phyloP scores from a whole-genome alignment of 1,140 invertebrate species.

The Dryas iulia region DNA sequence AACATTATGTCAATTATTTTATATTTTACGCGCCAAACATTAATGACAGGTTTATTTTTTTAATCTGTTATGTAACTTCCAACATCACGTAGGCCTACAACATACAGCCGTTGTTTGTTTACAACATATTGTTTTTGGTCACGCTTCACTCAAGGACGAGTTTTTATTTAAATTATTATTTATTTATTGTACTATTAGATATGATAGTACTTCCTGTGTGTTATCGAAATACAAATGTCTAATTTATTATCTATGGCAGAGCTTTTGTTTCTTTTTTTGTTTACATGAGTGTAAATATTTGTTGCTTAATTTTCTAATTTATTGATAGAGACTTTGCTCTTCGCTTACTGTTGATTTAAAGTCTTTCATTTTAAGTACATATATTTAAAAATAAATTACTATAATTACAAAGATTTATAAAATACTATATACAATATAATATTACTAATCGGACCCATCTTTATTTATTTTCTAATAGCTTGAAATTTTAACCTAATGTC shows the following conservation, averaged over 20 bases:
- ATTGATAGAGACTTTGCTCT: no score
- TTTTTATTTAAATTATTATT: constrained; percentile 12
- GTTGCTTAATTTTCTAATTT: neutral
- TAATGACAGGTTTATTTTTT: neutral
- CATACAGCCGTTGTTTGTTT: constrained; percentile 12
- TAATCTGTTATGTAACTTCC: neutral
- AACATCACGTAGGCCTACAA: constrained; percentile 25
- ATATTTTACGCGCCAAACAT: neutral
- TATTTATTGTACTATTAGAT: neutral
- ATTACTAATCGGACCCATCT: no score
- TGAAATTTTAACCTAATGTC: no score
- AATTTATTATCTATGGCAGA: neutral
- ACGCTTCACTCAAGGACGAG: neutral
- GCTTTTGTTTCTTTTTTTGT: neutral
- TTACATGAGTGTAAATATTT: no score
- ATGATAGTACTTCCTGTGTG: neutral
- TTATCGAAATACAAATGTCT: neutral
- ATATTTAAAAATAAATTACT: no score
- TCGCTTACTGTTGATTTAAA: no score
- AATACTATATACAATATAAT: no score
- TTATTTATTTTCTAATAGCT: no score
- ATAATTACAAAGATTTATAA: no score
- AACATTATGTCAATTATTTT: neutral
- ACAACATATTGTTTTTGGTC: constrained; percentile 22
- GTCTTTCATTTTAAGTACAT: no score